Evolutionary conservation across 2,888 invertebrate genomes (phyloP).

Genomic region (Aromia moschata): DNA sequence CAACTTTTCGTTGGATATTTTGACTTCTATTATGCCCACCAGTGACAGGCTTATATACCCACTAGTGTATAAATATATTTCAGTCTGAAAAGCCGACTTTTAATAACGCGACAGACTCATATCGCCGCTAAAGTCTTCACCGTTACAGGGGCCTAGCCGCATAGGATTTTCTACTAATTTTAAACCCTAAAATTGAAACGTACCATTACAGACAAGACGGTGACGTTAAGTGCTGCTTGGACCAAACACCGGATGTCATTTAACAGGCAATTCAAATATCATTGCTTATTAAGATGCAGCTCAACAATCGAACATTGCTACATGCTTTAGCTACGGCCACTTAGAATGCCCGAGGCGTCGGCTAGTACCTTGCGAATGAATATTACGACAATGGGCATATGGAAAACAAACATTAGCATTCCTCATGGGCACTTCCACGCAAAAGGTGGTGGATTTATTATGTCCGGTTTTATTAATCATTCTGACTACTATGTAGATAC

Average conservation of each 20-base stretch:
- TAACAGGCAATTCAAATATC: constrained; percentile 54
- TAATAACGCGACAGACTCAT: too few relatives aligned
- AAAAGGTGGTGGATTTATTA: constrained; percentile 31
- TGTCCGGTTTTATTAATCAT: constrained; percentile 35
- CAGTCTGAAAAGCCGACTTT: too few relatives aligned
- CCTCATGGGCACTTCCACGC: constrained; percentile 32
- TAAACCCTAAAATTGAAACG: not conserved
- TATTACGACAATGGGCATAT: constrained; percentile 50
- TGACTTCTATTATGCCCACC: too few relatives aligned
- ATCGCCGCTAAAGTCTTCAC: too few relatives aligned
- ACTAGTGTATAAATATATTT: too few relatives aligned
- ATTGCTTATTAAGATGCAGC: constrained; percentile 54
- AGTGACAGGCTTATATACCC: too few relatives aligned
- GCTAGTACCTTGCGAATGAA: constrained; percentile 52
- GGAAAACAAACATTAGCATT: constrained; percentile 47
- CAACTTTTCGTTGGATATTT: too few relatives aligned
- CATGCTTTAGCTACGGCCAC: constrained; percentile 47
- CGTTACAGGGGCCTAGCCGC: not conserved
- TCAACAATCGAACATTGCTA: constrained; percentile 41
- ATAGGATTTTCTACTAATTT: not conserved
- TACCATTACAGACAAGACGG: constrained; percentile 16
- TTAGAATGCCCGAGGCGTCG: constrained; percentile 51
- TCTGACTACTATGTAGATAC: constrained; percentile 9
- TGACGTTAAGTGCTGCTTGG: constrained; percentile 38
- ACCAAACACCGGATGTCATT: constrained; percentile 52